Base-by-base conservation (phyloP, 2,113 vertebrate genomes). In the Orientallactaga bullata region DNA sequence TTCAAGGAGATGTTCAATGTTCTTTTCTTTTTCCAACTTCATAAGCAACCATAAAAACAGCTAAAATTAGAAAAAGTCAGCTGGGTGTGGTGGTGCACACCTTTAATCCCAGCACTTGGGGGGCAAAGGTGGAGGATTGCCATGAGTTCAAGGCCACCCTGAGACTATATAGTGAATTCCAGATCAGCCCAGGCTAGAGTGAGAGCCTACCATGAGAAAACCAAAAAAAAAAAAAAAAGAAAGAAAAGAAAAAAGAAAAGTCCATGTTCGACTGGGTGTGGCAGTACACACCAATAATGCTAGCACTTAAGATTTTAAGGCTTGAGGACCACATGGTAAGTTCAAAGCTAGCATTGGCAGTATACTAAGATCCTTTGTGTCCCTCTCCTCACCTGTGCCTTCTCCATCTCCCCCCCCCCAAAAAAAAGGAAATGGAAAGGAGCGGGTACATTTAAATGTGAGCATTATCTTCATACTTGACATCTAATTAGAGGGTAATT, bases 21-120 rank as follows among this genome's bases (percentile, higher is more conserved):
- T 63, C 86, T 90, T 95, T 85, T 30, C 76, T 86, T 90, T 95
- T 85, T 32, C 80, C 79, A 68, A 91, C 55, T 81, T 61, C 7
- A 30, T 78, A 60, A 74, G 20, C 77, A 93, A 21, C 71, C 69
- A 23, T 84, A 63, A 85, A 91, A 89, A 39, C 51, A 39, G 15
- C 23, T 30, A 35, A 32, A 60, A 21, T 88, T 77, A 55, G 80
- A 73, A 92, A 92, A 77, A 18, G 30, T 8, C 42, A 47, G 42
- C 42, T 47, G 42, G 42, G 42, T 47, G 8, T 47, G 42, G 5
- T 47, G 42, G 42, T 8, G 5, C 42, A 47, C 5, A 8, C 42
- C 42, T 47, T 47, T 47, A 47, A 47, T 47, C 42, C 42, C 42
- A 47, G 42, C 42, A 47, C 42, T 47, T 47, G 42, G 42, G 42